Evolutionary conservation across 1,140 invertebrate genomes (phyloP), one percentile per base, ranked within the genome.

Genomic region (Tetraneura akinire): DNA sequence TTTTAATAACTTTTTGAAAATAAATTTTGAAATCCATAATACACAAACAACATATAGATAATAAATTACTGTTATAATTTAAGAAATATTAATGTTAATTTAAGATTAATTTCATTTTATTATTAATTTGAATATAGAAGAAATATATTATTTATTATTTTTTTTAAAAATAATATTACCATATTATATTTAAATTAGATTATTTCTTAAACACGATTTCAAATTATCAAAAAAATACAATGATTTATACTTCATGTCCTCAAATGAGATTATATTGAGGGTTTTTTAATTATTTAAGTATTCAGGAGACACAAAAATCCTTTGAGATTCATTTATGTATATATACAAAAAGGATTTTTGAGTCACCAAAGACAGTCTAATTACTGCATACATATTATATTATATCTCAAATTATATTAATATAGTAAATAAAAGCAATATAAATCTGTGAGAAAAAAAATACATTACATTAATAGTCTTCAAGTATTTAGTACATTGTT

Each of bases 261-360:
- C 32, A 37, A 37, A 37, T 45, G 64, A 68, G 66, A 68, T 68
- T 21, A 37, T 42, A 47, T 37, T 47, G 37, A 26, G 42, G 13
- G 37, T 9, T 68, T 6, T 1, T 37, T 8, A 23, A 47, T 68
- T 42, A 37, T 16, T 68, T 45, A 42, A 68, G 45, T 45, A 47
- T 68, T 23, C 18, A 10, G 42, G n/a, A 16, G 73, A 76, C 73
- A 76, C 73, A 29, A 76, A 76, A 57, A 76, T n/a, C 51, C 51
- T n/a, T 14, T 16, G 73, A 76, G 73, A 76, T 76, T 76, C 73
- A 29, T n/a, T 76, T 68, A 47, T 76, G 51, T 57, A 76, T 76
- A 42, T 76, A 37, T 53, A 76, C 51, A 76, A 76, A 76, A 76
- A 51, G 14, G 51, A 55, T 76, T 76, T 76, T 29, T 29, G 73